phyloP scores from a whole-genome alignment of 2,113 vertebrate species.

The Pterocles orientalis region DNA sequence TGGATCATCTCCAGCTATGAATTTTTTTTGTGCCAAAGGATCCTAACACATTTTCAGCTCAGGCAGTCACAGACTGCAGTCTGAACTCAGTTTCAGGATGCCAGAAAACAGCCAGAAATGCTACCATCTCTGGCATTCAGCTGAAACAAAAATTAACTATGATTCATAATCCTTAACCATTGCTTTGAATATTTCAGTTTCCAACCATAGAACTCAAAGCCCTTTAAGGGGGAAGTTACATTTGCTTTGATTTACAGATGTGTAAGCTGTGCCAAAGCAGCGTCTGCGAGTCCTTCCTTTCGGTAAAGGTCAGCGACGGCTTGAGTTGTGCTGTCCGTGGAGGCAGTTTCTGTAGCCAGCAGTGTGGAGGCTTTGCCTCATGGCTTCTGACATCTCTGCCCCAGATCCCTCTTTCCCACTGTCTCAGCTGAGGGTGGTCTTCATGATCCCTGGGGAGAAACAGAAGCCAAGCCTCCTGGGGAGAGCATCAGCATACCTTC shows the following conservation, averaged over 20 bases:
- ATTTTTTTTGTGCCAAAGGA: background rate
- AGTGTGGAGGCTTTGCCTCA: background rate
- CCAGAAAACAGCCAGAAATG: background rate
- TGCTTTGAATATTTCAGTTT: background rate
- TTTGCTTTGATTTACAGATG: background rate
- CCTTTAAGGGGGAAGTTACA: background rate
- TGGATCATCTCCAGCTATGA: background rate
- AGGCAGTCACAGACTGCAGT: background rate
- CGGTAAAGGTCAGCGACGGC: background rate
- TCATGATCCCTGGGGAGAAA: background rate
- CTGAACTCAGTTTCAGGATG: background rate
- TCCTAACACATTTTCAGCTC: background rate
- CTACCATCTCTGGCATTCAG: background rate
- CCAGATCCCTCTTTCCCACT: background rate
- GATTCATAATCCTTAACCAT: fast-evolving
- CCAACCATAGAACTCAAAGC: fast-evolving
- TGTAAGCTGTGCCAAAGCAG: background rate
- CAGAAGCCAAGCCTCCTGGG: background rate
- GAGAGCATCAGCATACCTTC: background rate
- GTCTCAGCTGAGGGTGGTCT: background rate
- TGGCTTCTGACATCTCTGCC: background rate
- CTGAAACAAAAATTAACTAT: background rate
- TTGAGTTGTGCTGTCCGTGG: fast-evolving
- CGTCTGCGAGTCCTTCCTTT: background rate
- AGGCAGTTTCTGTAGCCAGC: background rate